Percentiles rank a stretch among this genome's conserved stretches.
Conservation (phyloP, 2,113 vertebrate species). For the Agapornis roseicollis region DNA sequence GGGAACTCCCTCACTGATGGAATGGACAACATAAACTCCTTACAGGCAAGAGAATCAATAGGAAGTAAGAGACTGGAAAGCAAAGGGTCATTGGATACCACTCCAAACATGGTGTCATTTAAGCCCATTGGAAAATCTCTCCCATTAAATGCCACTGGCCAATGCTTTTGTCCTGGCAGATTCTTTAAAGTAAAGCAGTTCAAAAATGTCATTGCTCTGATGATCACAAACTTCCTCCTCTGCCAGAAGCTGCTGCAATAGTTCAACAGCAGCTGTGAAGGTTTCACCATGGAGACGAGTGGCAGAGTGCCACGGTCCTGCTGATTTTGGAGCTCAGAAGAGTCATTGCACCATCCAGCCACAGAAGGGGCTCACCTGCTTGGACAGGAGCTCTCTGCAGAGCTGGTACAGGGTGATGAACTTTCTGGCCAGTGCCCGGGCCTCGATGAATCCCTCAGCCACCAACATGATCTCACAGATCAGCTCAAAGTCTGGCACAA, state of each 20-base stretch:
- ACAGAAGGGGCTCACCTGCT: slow-evolving; percentile 82
- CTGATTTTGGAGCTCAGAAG: background rate
- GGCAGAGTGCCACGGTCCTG: background rate
- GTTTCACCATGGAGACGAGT: background rate
- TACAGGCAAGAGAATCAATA: background rate
- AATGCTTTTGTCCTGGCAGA: background rate
- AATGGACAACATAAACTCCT: background rate
- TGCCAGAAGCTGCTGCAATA: background rate
- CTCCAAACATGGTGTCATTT: background rate
- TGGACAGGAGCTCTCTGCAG: slow-evolving; percentile 94
- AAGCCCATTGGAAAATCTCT: background rate
- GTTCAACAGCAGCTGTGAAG: background rate
- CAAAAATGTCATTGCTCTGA: background rate
- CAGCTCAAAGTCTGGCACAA: slow-evolving; percentile 95
- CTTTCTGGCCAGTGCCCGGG: slow-evolving; percentile 87
- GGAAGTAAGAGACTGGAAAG: background rate
- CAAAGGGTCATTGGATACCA: background rate
- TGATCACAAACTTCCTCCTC: background rate
- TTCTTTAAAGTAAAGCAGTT: background rate
- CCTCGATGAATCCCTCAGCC: slow-evolving; percentile 91
- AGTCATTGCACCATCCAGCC: background rate
- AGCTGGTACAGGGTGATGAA: slow-evolving; percentile 94
- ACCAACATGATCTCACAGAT: slow-evolving; percentile 99
- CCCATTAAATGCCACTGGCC: background rate
- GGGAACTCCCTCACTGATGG: background rate